Percentiles rank a stretch among this genome's conserved stretches.
phyloP scores from a whole-genome alignment of 2,888 invertebrate species.

The Rosalia funebris region DNA sequence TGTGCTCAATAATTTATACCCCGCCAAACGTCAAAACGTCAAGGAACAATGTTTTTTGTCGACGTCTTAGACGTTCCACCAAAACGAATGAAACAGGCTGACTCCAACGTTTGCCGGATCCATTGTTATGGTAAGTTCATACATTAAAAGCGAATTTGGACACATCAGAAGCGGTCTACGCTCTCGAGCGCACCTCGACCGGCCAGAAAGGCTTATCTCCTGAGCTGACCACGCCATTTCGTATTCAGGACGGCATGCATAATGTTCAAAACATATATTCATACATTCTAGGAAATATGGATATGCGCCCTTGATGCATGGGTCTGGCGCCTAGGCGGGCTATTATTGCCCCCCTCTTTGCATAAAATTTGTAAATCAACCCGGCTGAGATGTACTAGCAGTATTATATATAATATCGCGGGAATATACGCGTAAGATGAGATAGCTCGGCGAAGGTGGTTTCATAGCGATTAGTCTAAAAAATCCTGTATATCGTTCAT shows the following conservation, averaged over 20 bases:
- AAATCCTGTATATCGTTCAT: no score
- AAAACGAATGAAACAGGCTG: no score
- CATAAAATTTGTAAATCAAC: constrained; percentile 30
- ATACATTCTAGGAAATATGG: constrained; percentile 42
- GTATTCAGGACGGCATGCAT: constrained; percentile 41
- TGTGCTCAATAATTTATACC: no score
- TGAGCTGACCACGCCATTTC: constrained; percentile 37
- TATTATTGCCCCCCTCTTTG: constrained; percentile 18
- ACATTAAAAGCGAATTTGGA: constrained; percentile 37
- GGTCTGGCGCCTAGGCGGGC: constrained; percentile 18
- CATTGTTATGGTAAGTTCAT: constrained; percentile 38
- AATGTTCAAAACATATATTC: constrained; percentile 42
- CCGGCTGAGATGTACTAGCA: constrained; percentile 10
- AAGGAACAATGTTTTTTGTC: no score
- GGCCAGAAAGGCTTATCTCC: constrained; percentile 33
- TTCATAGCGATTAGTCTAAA: no score
- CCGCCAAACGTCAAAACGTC: no score
- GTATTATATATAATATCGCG: no score
- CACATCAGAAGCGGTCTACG: constrained; percentile 25
- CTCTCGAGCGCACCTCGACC: constrained; percentile 6
- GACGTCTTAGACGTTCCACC: no score
- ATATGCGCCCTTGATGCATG: constrained; percentile 38
- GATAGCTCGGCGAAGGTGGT: no score
- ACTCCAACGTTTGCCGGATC: no score
- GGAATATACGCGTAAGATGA: no score